phyloP scores from a whole-genome alignment of 2,888 invertebrate genomes.

The Sphaeridia pumilis region DNA sequence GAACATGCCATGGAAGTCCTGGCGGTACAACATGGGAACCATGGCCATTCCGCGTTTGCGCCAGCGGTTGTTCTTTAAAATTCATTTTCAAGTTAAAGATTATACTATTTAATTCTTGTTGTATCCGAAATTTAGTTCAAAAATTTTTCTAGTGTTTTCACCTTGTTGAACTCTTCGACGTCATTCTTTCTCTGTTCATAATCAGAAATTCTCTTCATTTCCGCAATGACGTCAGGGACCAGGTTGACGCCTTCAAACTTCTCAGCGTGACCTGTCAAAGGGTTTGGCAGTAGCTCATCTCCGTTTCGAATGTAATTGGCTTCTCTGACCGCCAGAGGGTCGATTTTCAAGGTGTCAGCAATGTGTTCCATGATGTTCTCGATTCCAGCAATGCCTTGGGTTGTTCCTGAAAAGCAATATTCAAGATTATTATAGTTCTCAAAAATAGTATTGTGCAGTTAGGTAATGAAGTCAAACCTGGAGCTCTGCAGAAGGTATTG shows the following conservation, averaged over 20 bases:
- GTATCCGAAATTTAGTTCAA: background rate
- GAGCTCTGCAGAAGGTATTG: conserved; percentile 40
- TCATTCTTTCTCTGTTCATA: conserved; percentile 48
- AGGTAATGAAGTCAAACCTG: conserved; percentile 28
- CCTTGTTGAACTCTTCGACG: conserved; percentile 50
- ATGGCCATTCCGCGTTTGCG: conserved; percentile 30
- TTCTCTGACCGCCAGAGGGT: conserved; percentile 38
- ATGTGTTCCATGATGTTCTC: conserved; percentile 43
- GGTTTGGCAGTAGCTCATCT: conserved; percentile 33
- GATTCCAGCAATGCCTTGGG: conserved; percentile 40
- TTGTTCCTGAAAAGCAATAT: conserved; percentile 35
- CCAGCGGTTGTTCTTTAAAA: conserved; percentile 31
- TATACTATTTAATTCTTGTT: background rate
- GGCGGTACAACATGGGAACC: conserved; percentile 45
- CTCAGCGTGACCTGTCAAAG: conserved; percentile 11
- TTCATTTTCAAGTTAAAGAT: background rate
- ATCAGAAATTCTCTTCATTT: conserved; percentile 48
- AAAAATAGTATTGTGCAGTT: background rate
- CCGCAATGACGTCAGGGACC: conserved; percentile 46
- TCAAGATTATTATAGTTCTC: background rate
- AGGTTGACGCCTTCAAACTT: conserved; percentile 37
- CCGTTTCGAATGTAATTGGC: conserved; percentile 35
- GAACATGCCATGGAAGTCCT: conserved; percentile 38
- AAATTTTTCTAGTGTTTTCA: conserved; percentile 23
- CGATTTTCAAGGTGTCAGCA: conserved; percentile 38